A percentile compares a stretch with the other conserved stretches of the same genome.
Conservation (phyloP, 2,113 vertebrate genomes). For the Tichodroma muraria region DNA sequence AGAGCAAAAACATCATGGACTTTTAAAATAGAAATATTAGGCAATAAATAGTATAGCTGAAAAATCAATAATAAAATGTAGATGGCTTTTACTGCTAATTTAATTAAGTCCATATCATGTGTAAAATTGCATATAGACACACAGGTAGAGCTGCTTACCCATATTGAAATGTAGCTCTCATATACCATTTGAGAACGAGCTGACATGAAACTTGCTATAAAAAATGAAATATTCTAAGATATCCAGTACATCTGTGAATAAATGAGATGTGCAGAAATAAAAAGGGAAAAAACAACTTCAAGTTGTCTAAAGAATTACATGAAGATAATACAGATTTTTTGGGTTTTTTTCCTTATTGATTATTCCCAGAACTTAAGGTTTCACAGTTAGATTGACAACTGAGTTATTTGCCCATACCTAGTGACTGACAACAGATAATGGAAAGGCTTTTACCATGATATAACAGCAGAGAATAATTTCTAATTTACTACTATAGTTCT, state of each 20-base stretch:
- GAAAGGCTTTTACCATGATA: slow-evolving; percentile 82
- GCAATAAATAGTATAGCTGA: slow-evolving; percentile 54
- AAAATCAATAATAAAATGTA: slow-evolving; percentile 63
- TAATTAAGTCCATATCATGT: slow-evolving; percentile 50
- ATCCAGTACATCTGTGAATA: slow-evolving; percentile 53
- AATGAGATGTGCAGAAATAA: slow-evolving; percentile 56
- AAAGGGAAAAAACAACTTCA: slow-evolving; percentile 37
- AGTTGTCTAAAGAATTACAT: slow-evolving; percentile 47
- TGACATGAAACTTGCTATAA: slow-evolving; percentile 49
- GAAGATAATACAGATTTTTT: slow-evolving; percentile 54
- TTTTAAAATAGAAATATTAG: slow-evolving; percentile 49
- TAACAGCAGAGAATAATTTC: slow-evolving; percentile 86
- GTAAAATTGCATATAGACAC: slow-evolving; percentile 9
- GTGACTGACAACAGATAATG: slow-evolving; percentile 86
- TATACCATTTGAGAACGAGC: slow-evolving; percentile 39
- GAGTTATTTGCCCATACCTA: slow-evolving; percentile 80
- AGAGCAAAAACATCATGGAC: slow-evolving; percentile 11
- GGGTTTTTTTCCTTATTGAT: slow-evolving; percentile 75
- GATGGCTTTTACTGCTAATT: slow-evolving; percentile 55
- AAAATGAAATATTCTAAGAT: slow-evolving; percentile 60
- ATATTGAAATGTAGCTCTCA: slow-evolving; percentile 40
- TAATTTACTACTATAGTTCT: slow-evolving; percentile 84
- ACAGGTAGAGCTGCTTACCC: slow-evolving; percentile 3
- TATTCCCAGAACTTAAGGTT: slow-evolving; percentile 73
- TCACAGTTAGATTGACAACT: slow-evolving; percentile 83